Base-by-base conservation (phyloP, 2,888 invertebrate genomes). In the Scaptomyza flava region DNA sequence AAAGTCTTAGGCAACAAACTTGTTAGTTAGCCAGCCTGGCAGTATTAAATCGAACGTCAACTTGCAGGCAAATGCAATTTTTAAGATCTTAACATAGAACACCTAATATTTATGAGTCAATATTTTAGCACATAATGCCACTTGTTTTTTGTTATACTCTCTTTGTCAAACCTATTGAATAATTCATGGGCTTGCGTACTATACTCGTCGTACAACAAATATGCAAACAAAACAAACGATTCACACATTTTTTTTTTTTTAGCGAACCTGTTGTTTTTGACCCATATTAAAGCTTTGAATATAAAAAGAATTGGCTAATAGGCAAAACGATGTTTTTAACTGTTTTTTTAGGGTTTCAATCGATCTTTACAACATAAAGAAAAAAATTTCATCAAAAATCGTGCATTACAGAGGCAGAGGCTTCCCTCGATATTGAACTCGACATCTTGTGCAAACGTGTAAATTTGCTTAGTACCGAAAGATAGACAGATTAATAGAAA, bases 261-360 rank as follows among this genome's bases (percentile, higher is more conserved):
- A 70, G 53, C 61, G 77, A 85, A 85, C 87, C 83, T 81, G 85
- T 79, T 85, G 75, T 68, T 64, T 87, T 83, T 85, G 87, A 85
- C 85, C 85, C 73, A 85, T 87, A 85, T 85, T 82, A 68, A 68
- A 72, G 53, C 68, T 61, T 86, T 82, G 74, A 86, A 83, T 83
- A 83, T 71, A 54, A 83, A 86, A 66, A 79, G 81, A 83, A 79
- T 72, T 53, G 48, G 56, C 62, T 70, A 72, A 71, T 53, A 45
- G 66, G 48, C 61, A 68, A 68, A 72, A 79, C 70, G 79, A 60
- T 78, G 68, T 81, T 69, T 79, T 17, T 86, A 79, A 83, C 87
- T 74, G 84, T 80, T 76, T 70, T 34, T 11, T 4, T n/a, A 11
- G 57, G 56, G 65, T 58, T 63, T 69, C 73, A 63, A 85, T 73